Base-by-base conservation (phyloP, 1,140 invertebrate genomes). In the Drosophila ogumai region DNA sequence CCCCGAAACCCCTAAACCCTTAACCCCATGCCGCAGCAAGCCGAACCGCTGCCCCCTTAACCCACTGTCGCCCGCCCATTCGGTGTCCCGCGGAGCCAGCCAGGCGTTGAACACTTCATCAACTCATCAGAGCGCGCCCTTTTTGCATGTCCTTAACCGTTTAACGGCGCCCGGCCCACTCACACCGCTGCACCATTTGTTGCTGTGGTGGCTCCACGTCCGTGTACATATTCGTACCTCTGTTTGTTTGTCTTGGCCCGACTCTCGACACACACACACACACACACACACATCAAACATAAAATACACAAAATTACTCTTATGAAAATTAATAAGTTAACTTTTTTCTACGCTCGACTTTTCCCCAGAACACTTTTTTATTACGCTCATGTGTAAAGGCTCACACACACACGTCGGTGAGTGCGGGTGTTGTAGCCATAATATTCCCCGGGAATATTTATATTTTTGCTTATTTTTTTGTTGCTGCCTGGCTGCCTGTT, bases 241-340 rank as follows among this genome's bases (percentile, higher is more conserved):
- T 77, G 58, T 78, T 67, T 74, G 73, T 64, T 76, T 80, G 75
- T 31, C 74, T 78, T 82, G 54, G 71, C 59, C 32, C 36, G 34
- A 61, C 60, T 46, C 57, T 28, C 38, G 25, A 31, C 67, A 5
- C 25, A 41, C 49, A 34, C 55, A 5, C 25, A 41, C 49, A 34
- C 55, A 22, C 46, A 31, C 60, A 44, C 84, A 77, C 63, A 55
- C 66, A 56, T 40, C 78, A 79, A 72, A 81, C 76, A 81, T 82
- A 80, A 84, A 87, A 81, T 78, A 90, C 86, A 90, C 88, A 90
- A 82, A 90, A 90, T 90, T 90, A 90, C 86, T 91, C 79, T 90
- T 90, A 90, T 90, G 87, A 91, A 90, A 90, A 90, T 90, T 90
- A 90, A 90, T 90, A 90, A 90, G 86, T 91, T 75, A 82, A 90